Conservation (phyloP, 1,140 invertebrate genomes). For the Leguminivora glycinivorella region DNA sequence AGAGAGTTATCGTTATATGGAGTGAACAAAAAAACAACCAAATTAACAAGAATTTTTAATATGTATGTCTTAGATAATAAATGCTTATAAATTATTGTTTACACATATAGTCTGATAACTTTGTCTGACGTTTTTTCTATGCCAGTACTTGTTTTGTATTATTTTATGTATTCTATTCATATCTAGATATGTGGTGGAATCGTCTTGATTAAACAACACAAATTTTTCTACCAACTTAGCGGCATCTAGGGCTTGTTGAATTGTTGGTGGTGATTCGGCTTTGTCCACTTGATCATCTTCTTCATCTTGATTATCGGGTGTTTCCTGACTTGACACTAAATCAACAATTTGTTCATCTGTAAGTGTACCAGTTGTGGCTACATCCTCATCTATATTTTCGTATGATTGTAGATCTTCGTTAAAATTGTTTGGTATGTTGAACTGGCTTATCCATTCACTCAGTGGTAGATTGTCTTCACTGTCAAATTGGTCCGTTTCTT, state of each 20-base stretch:
- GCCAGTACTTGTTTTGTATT: too few relatives aligned
- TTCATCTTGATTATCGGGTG: slow-evolving; percentile 25
- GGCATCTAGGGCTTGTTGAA: slow-evolving; percentile 31
- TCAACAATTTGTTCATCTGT: slow-evolving; percentile 41
- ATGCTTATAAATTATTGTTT: slow-evolving; percentile 28
- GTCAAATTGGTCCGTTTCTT: slow-evolving; percentile 39
- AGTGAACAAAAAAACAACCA: slow-evolving; percentile 31
- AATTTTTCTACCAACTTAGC: slow-evolving; percentile 29
- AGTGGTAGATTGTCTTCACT: slow-evolving; percentile 41
- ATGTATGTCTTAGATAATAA: slow-evolving; percentile 26
- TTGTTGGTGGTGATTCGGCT: slow-evolving; percentile 29
- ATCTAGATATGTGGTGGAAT: too few relatives aligned
- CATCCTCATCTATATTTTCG: slow-evolving; percentile 39
- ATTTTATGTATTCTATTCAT: too few relatives aligned
- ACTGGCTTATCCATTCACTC: slow-evolving; percentile 41
- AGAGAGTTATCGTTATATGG: slow-evolving; percentile 32
- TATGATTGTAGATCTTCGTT: slow-evolving; percentile 44
- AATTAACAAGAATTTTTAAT: slow-evolving; percentile 29
- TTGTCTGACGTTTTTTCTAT: too few relatives aligned
- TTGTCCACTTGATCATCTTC: slow-evolving; percentile 31
- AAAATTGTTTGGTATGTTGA: slow-evolving; percentile 40
- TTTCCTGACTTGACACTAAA: slow-evolving; percentile 37
- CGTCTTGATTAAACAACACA: too few relatives aligned
- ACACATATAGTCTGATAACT: too few relatives aligned
- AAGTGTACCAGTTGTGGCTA: slow-evolving; percentile 41